Conservation (phyloP, 1,140 invertebrate genomes). For the Formica selysi region DNA sequence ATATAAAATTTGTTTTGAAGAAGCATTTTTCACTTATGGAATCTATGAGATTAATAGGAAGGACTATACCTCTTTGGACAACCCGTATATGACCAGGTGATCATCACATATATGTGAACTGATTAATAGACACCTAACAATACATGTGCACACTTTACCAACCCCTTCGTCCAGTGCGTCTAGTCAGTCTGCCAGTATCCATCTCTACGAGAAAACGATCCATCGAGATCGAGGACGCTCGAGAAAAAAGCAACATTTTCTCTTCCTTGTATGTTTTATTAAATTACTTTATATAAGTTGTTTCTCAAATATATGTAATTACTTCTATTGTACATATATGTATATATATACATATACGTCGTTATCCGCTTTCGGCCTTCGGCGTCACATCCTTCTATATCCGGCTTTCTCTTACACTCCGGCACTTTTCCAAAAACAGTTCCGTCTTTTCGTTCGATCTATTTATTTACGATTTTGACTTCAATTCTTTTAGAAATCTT, state of each 20-base stretch:
- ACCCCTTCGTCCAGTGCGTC: slow-evolving; percentile 55
- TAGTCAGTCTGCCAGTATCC: slow-evolving; percentile 55
- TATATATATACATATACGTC: neutral
- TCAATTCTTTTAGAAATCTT: slow-evolving; percentile 63
- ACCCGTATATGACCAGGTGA: slow-evolving; percentile 5
- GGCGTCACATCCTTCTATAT: slow-evolving; percentile 66
- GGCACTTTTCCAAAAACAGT: slow-evolving; percentile 48
- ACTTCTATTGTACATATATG: slow-evolving; percentile 28
- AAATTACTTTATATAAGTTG: slow-evolving; percentile 38
- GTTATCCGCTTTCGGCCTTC: slow-evolving; percentile 65
- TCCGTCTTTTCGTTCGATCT: slow-evolving; percentile 47
- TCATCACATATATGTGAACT: slow-evolving; percentile 15
- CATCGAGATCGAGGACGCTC: slow-evolving; percentile 80
- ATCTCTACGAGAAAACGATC: slow-evolving; percentile 73
- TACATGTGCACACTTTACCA: slow-evolving; percentile 49
- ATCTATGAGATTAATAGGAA: slow-evolving; percentile 24
- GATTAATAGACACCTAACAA: slow-evolving; percentile 36
- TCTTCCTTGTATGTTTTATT: slow-evolving; percentile 62
- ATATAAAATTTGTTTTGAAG: neutral
- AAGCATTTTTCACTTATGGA: slow-evolving; percentile 24
- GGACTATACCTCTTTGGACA: neutral
- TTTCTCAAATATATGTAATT: slow-evolving; percentile 38
- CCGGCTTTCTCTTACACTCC: slow-evolving; percentile 66
- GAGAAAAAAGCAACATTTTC: slow-evolving; percentile 77
- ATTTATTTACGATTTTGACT: slow-evolving; percentile 63